Conservation (phyloP, 1,140 invertebrate genomes). For the Drosophila cardini region DNA sequence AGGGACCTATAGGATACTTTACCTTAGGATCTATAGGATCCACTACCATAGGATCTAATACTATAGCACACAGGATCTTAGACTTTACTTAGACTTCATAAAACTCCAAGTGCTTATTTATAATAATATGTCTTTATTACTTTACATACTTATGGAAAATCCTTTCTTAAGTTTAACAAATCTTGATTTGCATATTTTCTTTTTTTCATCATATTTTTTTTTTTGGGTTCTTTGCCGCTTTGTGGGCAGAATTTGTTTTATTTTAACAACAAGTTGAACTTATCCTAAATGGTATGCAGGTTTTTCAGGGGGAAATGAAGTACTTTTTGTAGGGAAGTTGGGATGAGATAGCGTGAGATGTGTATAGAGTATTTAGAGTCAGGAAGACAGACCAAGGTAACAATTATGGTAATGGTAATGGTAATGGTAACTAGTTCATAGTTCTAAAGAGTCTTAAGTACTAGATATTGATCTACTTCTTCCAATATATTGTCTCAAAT, state of each 20-base stretch:
- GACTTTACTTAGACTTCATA: neutral
- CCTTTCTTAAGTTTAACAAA: constrained; percentile 37
- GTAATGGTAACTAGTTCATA: constrained; percentile 38
- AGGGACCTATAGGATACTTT: too few relatives aligned
- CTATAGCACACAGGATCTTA: too few relatives aligned
- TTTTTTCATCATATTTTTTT: constrained; percentile 20
- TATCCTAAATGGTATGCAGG: constrained; percentile 32
- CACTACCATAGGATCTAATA: too few relatives aligned
- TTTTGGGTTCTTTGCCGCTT: constrained; percentile 35
- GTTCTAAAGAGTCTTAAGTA: constrained; percentile 44
- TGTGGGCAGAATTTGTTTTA: constrained; percentile 43
- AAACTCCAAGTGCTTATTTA: neutral
- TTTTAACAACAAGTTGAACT: constrained; percentile 52
- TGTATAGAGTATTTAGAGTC: constrained; percentile 40
- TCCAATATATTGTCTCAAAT: constrained; percentile 34
- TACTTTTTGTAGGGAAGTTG: constrained; percentile 15
- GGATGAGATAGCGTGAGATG: constrained; percentile 48
- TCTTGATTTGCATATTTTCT: constrained; percentile 22
- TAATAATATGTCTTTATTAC: constrained; percentile 51
- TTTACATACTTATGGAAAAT: constrained; percentile 37
- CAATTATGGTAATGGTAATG: neutral
- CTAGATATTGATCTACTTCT: constrained; percentile 52
- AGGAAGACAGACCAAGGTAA: constrained; percentile 26
- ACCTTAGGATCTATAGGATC: too few relatives aligned
- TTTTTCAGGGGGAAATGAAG: constrained; percentile 8